Percentiles rank a stretch among this genome's conserved stretches.
phyloP scores from a whole-genome alignment of 2,113 vertebrate genomes.

The Baryphthengus martii region DNA sequence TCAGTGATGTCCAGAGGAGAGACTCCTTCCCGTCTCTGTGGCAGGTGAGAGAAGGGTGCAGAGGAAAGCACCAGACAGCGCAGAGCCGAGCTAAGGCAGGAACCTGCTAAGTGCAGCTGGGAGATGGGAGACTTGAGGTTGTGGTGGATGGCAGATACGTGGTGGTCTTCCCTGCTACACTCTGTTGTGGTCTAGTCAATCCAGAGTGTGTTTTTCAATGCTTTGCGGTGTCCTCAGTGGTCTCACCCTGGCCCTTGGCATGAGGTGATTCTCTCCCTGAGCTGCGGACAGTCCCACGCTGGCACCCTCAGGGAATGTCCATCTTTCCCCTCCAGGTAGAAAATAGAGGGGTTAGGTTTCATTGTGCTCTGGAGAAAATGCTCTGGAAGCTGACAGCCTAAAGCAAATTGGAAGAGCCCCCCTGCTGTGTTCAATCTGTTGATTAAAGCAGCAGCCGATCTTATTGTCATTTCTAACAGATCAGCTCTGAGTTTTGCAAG shows the following conservation, averaged over 20 bases:
- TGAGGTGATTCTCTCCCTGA: background rate
- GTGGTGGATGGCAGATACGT: background rate
- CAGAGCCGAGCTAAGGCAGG: background rate
- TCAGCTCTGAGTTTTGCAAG: background rate
- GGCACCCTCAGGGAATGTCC: background rate
- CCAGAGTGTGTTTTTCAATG: background rate
- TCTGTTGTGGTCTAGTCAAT: background rate
- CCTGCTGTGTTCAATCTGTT: conserved; percentile 17
- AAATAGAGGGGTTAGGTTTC: background rate
- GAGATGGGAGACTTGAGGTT: background rate
- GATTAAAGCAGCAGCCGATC: conserved; percentile 53
- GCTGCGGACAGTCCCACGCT: background rate
- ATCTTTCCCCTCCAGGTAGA: background rate
- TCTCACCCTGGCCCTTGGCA: background rate
- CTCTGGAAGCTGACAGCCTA: background rate
- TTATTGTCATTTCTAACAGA: conserved; percentile 32
- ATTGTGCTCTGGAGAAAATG: background rate
- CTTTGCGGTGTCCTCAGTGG: background rate
- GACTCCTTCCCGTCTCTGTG: background rate
- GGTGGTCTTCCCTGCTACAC: background rate
- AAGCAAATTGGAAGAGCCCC: conserved; percentile 26
- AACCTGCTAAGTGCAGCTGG: background rate
- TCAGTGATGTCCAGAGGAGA: background rate
- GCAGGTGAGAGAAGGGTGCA: background rate
- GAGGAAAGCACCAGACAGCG: background rate